These are phyloP conservation scores for Petaurus breviceps DNA, from an alignment of 2,113 vertebrate genomes.

Conservation along the genomic window DNA sequence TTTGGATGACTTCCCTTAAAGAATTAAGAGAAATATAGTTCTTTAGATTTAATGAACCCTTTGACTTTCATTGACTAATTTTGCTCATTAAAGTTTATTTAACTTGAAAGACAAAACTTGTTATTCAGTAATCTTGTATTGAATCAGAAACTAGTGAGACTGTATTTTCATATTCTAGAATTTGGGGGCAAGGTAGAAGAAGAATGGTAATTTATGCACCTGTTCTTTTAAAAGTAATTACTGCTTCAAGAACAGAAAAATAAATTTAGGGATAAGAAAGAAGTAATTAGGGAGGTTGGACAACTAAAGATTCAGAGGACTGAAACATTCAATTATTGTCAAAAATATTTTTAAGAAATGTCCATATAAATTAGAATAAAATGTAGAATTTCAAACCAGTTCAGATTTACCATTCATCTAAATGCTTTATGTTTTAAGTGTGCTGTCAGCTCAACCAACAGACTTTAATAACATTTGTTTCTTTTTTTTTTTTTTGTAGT, in stretches of 20 bases:
- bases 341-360: constrained; percentile 5
- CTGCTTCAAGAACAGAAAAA: constrained; percentile 41
- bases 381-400: not conserved
- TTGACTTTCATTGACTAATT: constrained; percentile 48
- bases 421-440: constrained; percentile 56
- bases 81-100: constrained; percentile 37
- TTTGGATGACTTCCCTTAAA: constrained; percentile 61
- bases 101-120: not conserved
- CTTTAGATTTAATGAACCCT: constrained; percentile 69
- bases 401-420: constrained; percentile 33
- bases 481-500: constrained; percentile 19
- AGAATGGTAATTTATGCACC: constrained; percentile 63
- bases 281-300: not conserved
- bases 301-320: not conserved
- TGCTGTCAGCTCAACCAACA: constrained; percentile 62
- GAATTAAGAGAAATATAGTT: constrained; percentile 67
- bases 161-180: constrained; percentile 63
- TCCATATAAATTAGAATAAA: constrained; percentile 11
- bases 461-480: constrained; percentile 52
- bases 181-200: not conserved
- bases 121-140: not conserved
- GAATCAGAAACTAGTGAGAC: not conserved
- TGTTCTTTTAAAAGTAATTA: constrained; percentile 43
- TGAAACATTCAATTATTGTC: not conserved
- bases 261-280: constrained; percentile 22